phyloP scores from a whole-genome alignment of 2,113 vertebrate species.

The Pandion haliaetus region DNA sequence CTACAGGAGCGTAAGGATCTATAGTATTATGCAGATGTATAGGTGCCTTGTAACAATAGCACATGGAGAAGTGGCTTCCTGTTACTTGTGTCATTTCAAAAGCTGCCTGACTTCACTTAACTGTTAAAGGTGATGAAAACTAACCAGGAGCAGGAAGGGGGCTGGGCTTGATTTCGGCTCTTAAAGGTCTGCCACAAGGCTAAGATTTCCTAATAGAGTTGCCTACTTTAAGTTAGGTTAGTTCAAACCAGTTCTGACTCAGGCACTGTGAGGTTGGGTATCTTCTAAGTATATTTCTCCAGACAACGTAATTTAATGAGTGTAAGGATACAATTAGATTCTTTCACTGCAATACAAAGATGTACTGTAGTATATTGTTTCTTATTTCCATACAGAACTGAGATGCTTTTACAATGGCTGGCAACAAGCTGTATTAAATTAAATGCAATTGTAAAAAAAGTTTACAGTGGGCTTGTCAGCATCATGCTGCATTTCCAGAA shows the following conservation, averaged over 20 bases:
- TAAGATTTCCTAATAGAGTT: neutral
- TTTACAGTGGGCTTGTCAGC: neutral
- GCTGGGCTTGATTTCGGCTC: neutral
- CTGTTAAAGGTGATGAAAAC: neutral
- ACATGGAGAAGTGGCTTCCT: neutral
- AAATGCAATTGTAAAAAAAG: slow-evolving; percentile 1
- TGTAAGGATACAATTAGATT: neutral
- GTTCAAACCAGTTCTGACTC: neutral
- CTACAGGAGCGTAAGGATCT: neutral
- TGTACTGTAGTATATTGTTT: neutral
- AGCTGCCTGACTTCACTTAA: neutral
- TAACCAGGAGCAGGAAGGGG: neutral
- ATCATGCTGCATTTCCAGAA: slow-evolving; percentile 32
- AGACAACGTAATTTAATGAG: neutral
- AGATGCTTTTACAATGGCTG: neutral
- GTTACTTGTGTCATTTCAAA: neutral
- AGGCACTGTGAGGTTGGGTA: neutral
- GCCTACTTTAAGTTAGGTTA: neutral
- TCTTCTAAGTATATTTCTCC: neutral
- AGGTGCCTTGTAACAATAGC: neutral
- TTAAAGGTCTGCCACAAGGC: neutral
- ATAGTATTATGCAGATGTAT: neutral
- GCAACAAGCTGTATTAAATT: neutral
- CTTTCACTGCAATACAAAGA: neutral
- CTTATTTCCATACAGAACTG: neutral